These are phyloP conservation scores for Oscheius myriophilus DNA, from an alignment of 2,888 invertebrate genomes.

Conservation along the genomic window DNA sequence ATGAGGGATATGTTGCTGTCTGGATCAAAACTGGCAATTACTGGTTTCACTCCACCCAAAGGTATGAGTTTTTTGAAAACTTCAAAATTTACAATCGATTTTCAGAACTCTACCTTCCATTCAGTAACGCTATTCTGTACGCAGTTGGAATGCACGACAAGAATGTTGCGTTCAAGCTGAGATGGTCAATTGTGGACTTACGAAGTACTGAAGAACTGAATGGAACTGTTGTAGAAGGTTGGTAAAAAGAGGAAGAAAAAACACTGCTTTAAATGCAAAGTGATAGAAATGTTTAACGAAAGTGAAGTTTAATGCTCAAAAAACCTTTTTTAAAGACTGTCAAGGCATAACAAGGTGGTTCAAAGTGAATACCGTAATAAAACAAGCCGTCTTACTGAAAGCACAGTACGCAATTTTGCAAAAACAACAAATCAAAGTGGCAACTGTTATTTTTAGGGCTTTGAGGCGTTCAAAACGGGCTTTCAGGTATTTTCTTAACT, in stretches of 20 bases:
- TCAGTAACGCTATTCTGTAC: neutral
- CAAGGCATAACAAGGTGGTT: no score
- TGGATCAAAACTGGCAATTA: neutral
- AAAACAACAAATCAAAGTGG: no score
- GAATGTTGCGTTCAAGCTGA: conserved; percentile 32
- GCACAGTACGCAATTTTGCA: no score
- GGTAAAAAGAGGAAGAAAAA: conserved; percentile 15
- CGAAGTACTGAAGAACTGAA: conserved; percentile 13
- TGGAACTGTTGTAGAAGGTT: conserved; percentile 13
- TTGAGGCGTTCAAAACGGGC: no score
- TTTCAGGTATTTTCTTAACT: no score
- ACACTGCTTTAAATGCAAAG: no score
- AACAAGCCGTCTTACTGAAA: no score
- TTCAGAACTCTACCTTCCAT: conserved; percentile 1
- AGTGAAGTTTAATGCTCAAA: no score
- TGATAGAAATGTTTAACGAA: no score
- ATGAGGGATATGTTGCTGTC: conserved; percentile 10
- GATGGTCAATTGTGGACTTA: conserved; percentile 34
- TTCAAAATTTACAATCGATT: neutral
- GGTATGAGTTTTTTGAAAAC: conserved; percentile 2
- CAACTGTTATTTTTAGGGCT: no score
- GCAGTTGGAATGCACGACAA: conserved; percentile 26
- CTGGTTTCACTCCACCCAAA: conserved; percentile 20
- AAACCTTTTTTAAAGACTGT: no score
- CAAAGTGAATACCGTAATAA: no score